Percentiles rank a stretch among this genome's conserved stretches.
These are phyloP conservation scores for Brachionus asplanchnoidis DNA, from an alignment of 1,140 invertebrate species.

Conservation along the genomic window DNA sequence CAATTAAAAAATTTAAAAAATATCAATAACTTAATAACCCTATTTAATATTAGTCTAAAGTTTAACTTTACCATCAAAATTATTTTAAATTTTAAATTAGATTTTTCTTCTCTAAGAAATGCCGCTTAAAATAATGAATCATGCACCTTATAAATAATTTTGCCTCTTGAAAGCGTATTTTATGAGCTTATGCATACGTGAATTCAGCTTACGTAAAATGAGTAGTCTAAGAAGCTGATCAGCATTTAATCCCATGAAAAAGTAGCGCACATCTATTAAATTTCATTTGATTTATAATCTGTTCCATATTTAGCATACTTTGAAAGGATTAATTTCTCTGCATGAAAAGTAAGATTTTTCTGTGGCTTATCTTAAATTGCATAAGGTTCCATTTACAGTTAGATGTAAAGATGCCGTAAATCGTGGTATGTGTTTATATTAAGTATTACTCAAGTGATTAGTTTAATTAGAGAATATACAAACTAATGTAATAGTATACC, in stretches of 20 bases:
- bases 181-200: background rate
- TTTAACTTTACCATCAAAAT: no score
- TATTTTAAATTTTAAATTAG: background rate
- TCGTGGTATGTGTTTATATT: conserved; percentile 9
- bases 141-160: background rate
- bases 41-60: no score
- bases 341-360: background rate
- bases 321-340: background rate
- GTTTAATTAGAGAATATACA: background rate
- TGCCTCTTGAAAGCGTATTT: background rate
- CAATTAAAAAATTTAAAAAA: no score
- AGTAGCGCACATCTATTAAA: conserved; percentile 13
- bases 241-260: background rate
- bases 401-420: background rate
- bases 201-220: background rate
- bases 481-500: conserved; percentile 29
- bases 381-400: conserved; percentile 14
- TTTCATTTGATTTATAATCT: conserved; percentile 16
- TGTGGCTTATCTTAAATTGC: conserved; percentile 36
- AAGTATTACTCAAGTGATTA: conserved; percentile 34
- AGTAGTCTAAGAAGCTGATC: background rate
- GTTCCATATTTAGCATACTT: conserved; percentile 31
- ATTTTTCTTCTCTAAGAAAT: background rate
- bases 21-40: no score
- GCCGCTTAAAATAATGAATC: background rate